Evolutionary conservation across 2,888 invertebrate genomes (phyloP), one percentile per base, ranked within the genome.

Genomic region (Tetragonisca angustula): DNA sequence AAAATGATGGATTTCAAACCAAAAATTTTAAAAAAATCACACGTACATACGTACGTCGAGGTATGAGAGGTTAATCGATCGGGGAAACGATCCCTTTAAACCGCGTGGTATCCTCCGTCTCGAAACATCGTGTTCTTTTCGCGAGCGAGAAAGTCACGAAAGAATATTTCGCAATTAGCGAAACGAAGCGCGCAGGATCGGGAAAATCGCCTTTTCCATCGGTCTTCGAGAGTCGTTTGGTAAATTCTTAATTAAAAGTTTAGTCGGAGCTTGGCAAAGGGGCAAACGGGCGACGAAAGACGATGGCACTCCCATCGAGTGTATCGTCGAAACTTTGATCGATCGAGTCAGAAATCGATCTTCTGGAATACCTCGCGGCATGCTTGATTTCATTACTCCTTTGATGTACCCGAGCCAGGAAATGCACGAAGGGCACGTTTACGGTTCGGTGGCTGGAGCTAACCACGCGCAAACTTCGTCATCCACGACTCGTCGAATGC

Each of bases 341-440:
- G 73, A 76, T 69, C 77, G 65, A 36, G 32, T 52, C 49, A 68
- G 74, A 67, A 79, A 76, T 73, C 78, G 78, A 75, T 74, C 76
- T 52, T 32, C 24, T n/a, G 50, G 75, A 65, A 65, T 70, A 32
- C 56, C 54, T 24, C 43, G 69, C 62, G 64, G 67, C 56, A 49
- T 56, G 71, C 62, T 76, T 71, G 71, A 87, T 91, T 91, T 90
- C 90, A 87, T 87, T 85, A 77, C 87, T 87, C 85, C 88, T 90
- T 90, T 88, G 89, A 90, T 87, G 89, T 81, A 76, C 74, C 84
- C 24, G 36, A 76, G 67, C 72, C 85, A 88, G 88, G 89, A 89
- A 91, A 90, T 84, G 84, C 85, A 71, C 78, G 81, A 82, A 86
- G 83, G 82, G 88, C 79, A 74, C 49, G 85, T 91, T 91, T 87